Base-by-base conservation (phyloP, 2,113 vertebrate species). In the Pelecanus crispus region DNA sequence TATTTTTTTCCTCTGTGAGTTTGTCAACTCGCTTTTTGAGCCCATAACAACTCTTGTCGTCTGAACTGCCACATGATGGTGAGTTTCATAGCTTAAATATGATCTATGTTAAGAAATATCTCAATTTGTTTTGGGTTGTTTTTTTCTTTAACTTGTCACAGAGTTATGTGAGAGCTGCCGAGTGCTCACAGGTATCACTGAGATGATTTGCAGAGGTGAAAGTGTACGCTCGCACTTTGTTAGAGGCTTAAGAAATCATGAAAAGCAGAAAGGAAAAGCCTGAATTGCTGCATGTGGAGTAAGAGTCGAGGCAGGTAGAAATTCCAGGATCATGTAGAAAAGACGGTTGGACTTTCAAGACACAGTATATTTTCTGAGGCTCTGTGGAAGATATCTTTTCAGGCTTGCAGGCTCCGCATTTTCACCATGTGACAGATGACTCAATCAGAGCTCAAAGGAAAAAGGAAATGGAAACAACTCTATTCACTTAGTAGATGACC, bases 81-180 rank as follows among this genome's bases (percentile, higher is more conserved):
- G 40, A 55, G 9, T 67, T 61, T 25, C 9, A 32, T 16, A 56
- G 45, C 72, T 82, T 62, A 67, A 72, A 32, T 56, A 73, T 17
- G 42, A 20, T 13, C 13, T 25, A 6, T 49, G 28, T 18, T 49
- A 85, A 34, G 14, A 88, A 56, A 53, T 67, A 73, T 20, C 32
- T 40, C 47, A 0, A 0, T 26, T 38, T 61, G 31, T 11, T 55
- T 70, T 44, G 31, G 13, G 6, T 59, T 18, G 49, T 24, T 31
- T 28, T 3, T 2, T 42, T 74, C 70, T 65, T 63, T 1, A 84
- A 45, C 34, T 62, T 84, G 26, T 24, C 19, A 52, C 13, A 32
- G 10, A 28, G 12, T 55, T 75, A 17, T 20, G 13, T 81, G 15
- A 81, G n/a, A 88, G 42, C 20, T 85, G n/a, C 7, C 49, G 40